A percentile compares a stretch with the other conserved stretches of the same genome.
Evolutionary conservation across 2,888 invertebrate genomes (phyloP).

Genomic region (Rhingia rostrata): DNA sequence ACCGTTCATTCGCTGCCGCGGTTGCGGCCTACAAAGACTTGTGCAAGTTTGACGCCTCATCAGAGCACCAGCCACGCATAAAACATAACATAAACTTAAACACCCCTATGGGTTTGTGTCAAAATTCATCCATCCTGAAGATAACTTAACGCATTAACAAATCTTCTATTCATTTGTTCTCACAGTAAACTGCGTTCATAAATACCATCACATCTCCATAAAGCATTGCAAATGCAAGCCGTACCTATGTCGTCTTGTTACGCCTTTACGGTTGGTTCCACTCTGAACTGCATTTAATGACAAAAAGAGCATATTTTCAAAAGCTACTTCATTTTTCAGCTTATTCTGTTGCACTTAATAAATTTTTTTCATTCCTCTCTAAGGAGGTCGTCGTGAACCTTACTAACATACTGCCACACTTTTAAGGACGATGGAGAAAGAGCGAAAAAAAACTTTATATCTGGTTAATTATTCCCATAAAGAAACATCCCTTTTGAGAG

Average conservation of each 20-base stretch:
- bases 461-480: conserved; percentile 63
- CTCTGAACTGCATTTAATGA: conserved; percentile 2
- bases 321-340: conserved; percentile 43
- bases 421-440: conserved; percentile 1
- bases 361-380: not conserved
- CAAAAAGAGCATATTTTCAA: conserved; percentile 1
- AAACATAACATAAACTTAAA: no score
- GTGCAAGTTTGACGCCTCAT: no score
- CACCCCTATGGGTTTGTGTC: no score
- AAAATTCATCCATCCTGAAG: no score
- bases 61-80: no score
- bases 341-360: conserved; percentile 20
- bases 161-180: no score
- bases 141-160: no score
- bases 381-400: not conserved
- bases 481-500: conserved; percentile 49
- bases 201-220: no score
- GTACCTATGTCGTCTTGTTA: not conserved
- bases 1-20: no score
- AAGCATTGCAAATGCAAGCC: not conserved
- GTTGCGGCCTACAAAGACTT: no score
- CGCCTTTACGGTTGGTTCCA: not conserved
- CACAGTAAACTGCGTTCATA: no score
- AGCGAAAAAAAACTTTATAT: conserved; percentile 31
- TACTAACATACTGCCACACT: not conserved